These are phyloP conservation scores for Lathronympha strigana DNA, from an alignment of 2,888 invertebrate genomes.

Conservation along the genomic window DNA sequence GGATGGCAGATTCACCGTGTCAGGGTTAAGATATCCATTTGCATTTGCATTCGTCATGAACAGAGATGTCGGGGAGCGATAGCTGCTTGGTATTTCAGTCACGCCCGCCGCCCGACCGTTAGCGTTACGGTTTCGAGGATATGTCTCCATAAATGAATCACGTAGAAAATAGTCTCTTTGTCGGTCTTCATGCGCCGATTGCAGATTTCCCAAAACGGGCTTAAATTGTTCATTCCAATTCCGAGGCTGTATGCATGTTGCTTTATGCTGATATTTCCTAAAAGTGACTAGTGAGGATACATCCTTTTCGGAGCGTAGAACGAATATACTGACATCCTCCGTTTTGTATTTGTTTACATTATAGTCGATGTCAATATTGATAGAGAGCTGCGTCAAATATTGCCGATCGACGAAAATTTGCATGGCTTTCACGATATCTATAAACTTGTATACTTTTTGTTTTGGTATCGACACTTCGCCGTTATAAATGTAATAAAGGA, in stretches of 20 bases:
- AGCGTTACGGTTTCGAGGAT: constrained; percentile 76
- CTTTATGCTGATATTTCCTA: constrained; percentile 55
- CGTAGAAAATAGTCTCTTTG: constrained; percentile 74
- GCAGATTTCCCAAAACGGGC: constrained; percentile 66
- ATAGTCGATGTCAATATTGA: constrained; percentile 44
- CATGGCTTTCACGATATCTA: constrained; percentile 81
- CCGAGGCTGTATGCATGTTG: constrained; percentile 54
- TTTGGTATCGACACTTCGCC: constrained; percentile 86
- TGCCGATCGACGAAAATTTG: constrained; percentile 70
- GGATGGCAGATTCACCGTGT: constrained; percentile 55
- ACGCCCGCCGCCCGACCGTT: constrained; percentile 74
- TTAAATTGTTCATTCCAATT: constrained; percentile 56
- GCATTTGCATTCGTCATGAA: constrained; percentile 75
- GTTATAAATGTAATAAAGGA: constrained; percentile 88
- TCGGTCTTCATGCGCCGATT: constrained; percentile 64
- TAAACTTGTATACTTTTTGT: constrained; percentile 83
- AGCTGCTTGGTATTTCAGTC: constrained; percentile 76
- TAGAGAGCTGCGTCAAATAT: constrained; percentile 55
- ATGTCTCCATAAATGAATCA: constrained; percentile 79
- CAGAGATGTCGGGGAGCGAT: constrained; percentile 72
- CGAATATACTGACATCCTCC: constrained; percentile 52
- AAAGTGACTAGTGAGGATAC: constrained; percentile 53
- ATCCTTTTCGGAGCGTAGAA: constrained; percentile 49
- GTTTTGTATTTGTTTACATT: constrained; percentile 43
- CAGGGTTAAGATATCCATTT: constrained; percentile 55